Percentiles rank a stretch among this genome's conserved stretches.
Evolutionary conservation across 2,888 invertebrate genomes (phyloP).

Genomic region (Trissonchulus latispiculum): DNA sequence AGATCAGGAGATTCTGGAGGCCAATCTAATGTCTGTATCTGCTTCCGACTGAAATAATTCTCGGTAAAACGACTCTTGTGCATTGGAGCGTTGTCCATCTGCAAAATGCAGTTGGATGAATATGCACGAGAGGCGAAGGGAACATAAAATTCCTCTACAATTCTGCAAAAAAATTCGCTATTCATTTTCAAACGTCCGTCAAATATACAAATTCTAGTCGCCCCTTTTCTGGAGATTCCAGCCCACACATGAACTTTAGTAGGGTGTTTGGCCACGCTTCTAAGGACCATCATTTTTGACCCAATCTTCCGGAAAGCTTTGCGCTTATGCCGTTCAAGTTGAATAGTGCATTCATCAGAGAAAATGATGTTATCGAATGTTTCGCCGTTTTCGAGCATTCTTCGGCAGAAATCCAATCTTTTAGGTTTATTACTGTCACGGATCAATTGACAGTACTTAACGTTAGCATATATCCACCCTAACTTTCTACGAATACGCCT

Average conservation of each 20-base stretch:
- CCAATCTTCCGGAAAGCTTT: background rate
- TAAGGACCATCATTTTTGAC: background rate
- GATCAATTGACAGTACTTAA: background rate
- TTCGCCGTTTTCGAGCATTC: no score
- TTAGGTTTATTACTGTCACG: background rate
- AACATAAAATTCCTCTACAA: background rate
- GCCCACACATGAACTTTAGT: slow-evolving; percentile 4
- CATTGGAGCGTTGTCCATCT: background rate
- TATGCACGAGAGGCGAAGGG: background rate
- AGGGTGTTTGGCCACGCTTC: background rate
- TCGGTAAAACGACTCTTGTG: background rate
- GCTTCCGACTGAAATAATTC: background rate
- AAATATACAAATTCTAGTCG: background rate
- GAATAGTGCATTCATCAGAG: background rate
- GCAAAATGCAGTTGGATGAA: background rate
- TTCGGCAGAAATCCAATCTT: background rate
- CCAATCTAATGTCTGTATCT: background rate
- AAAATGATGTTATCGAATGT: no score
- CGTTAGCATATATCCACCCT: background rate
- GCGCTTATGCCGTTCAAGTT: background rate
- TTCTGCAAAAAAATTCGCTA: background rate
- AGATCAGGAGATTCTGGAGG: slow-evolving; percentile 4
- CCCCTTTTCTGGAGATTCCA: no score
- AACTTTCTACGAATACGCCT: background rate
- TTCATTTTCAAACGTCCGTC: background rate